Conservation (phyloP, 2,113 vertebrate species). For the Nipponia nippon region DNA sequence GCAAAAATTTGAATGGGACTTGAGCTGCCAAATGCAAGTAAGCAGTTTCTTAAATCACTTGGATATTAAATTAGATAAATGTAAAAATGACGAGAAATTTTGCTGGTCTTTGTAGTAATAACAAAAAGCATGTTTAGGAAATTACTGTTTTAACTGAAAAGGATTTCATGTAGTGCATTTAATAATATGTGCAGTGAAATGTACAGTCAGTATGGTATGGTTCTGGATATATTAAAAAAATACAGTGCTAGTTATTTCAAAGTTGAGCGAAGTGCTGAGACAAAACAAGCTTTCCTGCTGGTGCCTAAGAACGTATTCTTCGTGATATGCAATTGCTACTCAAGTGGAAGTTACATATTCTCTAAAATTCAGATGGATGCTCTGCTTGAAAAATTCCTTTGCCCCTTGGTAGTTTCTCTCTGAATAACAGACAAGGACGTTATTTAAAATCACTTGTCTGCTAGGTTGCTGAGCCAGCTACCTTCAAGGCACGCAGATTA, state of each 20-base stretch:
- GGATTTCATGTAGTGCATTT: neutral
- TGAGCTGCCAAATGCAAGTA: neutral
- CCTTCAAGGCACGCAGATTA: neutral
- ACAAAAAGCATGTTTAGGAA: neutral
- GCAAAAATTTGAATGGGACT: neutral
- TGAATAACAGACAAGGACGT: neutral
- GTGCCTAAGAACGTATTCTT: neutral
- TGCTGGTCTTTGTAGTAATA: neutral
- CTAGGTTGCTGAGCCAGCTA: neutral
- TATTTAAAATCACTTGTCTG: neutral
- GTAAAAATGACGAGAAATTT: neutral
- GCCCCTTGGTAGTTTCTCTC: neutral
- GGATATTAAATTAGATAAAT: neutral
- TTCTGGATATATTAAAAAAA: neutral
- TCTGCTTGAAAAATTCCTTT: neutral
- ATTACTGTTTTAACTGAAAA: neutral
- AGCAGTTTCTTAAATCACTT: neutral
- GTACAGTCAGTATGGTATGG: neutral
- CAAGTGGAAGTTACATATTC: neutral
- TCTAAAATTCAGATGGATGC: neutral
- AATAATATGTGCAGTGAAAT: neutral
- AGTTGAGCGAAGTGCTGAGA: neutral
- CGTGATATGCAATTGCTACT: neutral
- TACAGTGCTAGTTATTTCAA: neutral
- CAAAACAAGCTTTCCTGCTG: neutral